Conservation (phyloP, 2,113 vertebrate genomes). For the Silurus meridionalis region DNA sequence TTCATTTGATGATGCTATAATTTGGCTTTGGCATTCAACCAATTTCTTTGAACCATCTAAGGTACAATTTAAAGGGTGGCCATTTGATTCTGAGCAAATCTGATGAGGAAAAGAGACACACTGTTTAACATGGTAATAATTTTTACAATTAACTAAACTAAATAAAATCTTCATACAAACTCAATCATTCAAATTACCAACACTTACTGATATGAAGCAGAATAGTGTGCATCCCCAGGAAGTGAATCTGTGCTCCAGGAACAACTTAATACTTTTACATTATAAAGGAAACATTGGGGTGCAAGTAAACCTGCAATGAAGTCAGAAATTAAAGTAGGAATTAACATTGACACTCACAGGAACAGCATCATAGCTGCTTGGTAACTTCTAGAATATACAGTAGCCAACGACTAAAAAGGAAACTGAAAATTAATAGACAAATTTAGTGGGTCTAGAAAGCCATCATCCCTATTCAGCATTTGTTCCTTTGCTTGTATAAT, state of each 20-base stretch:
- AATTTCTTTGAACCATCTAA: background rate
- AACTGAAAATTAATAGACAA: background rate
- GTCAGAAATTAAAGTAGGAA: background rate
- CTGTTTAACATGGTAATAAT: background rate
- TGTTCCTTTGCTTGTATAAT: background rate
- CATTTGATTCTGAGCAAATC: fast-evolving
- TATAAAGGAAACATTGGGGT: background rate
- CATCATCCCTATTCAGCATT: background rate
- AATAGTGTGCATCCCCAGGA: conserved; percentile 9
- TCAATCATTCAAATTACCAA: background rate
- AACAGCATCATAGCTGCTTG: background rate
- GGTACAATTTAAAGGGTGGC: background rate
- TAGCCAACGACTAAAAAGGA: background rate
- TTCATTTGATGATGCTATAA: fast-evolving
- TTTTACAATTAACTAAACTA: background rate
- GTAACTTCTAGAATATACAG: background rate
- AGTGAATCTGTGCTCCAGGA: conserved; percentile 7
- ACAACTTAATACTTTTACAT: background rate
- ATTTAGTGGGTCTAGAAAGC: background rate
- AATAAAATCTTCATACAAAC: no score
- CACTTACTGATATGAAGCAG: conserved; percentile 19
- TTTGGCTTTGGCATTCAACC: background rate
- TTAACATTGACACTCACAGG: background rate
- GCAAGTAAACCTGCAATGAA: background rate
- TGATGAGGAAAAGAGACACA: background rate